phyloP scores from a whole-genome alignment of 2,113 vertebrate genomes.

The Clupea harengus region DNA sequence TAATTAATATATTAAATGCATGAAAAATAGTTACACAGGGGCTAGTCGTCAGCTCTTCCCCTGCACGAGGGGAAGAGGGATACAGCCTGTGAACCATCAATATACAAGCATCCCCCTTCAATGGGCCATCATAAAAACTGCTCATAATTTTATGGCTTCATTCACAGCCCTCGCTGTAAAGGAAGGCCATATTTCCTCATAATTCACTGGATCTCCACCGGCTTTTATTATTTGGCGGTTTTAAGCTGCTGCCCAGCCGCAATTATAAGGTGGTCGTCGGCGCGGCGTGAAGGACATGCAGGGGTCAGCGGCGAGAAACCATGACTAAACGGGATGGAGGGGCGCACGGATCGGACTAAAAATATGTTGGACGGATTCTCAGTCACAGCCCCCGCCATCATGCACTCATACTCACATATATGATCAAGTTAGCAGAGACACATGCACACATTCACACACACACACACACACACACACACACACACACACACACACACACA shows the following conservation, averaged over 20 bases:
- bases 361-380: slow-evolving; percentile 29
- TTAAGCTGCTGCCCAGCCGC: slow-evolving; percentile 62
- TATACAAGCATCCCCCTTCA: slow-evolving; percentile 98
- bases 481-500: too few species aligned
- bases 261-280: slow-evolving; percentile 74
- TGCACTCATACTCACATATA: background rate
- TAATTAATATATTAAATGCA: slow-evolving; percentile 99
- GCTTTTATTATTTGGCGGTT: slow-evolving; percentile 78
- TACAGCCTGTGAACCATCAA: slow-evolving; percentile 97
- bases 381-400: background rate
- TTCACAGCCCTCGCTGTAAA: slow-evolving; percentile 98
- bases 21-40: slow-evolving; percentile 99
- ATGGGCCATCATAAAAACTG: slow-evolving; percentile 99
- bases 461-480: background rate
- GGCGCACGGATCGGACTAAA: slow-evolving; percentile 28
- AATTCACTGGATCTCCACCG: slow-evolving; percentile 69
- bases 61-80: slow-evolving; percentile 79
- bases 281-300: slow-evolving; percentile 74
- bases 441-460: background rate
- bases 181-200: slow-evolving; percentile 96
- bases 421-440: background rate
- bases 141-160: slow-evolving; percentile 99
- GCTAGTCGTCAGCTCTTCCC: slow-evolving; percentile 79
- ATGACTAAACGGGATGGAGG: slow-evolving; percentile 48
- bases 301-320: slow-evolving; percentile 54